Evolutionary conservation across 2,888 invertebrate genomes (phyloP).

Genomic region (Eristalinus aeneus): DNA sequence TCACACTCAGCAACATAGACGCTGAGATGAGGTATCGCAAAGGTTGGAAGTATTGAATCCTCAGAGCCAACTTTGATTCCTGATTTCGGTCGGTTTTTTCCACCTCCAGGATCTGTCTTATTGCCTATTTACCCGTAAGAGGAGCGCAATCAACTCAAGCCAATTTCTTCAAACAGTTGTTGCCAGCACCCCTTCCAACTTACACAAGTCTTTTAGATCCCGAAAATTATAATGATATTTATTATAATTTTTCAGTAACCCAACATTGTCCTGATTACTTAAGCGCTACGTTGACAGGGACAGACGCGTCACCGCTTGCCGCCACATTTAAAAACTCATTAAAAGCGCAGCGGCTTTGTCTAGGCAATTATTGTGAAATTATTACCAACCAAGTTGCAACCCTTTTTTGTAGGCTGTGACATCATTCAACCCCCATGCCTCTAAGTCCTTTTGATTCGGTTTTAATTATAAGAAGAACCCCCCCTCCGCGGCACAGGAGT

Average conservation of each 20-base stretch:
- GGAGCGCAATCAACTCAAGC: too few species aligned
- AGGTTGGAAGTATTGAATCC: too few species aligned
- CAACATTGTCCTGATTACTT: not conserved
- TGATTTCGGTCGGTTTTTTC: too few species aligned
- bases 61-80: too few species aligned
- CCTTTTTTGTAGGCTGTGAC: constrained; percentile 3
- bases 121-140: too few species aligned
- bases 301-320: not conserved
- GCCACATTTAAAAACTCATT: constrained; percentile 61
- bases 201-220: not conserved
- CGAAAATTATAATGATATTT: too few species aligned
- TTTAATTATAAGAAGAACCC: constrained; percentile 51
- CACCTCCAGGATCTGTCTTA: too few species aligned
- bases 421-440: constrained; percentile 38
- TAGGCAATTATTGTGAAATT: constrained; percentile 66
- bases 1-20: too few species aligned
- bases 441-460: constrained; percentile 42
- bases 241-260: not conserved
- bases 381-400: constrained; percentile 58
- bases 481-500: not conserved
- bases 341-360: constrained; percentile 38
- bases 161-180: not conserved
- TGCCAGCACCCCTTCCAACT: not conserved
- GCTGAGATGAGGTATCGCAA: too few species aligned
- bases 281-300: not conserved